A percentile compares a stretch with the other conserved stretches of the same genome.
These are phyloP conservation scores for Sylvicapra grimmia DNA, from an alignment of 2,113 vertebrate species.

Conservation along the genomic window DNA sequence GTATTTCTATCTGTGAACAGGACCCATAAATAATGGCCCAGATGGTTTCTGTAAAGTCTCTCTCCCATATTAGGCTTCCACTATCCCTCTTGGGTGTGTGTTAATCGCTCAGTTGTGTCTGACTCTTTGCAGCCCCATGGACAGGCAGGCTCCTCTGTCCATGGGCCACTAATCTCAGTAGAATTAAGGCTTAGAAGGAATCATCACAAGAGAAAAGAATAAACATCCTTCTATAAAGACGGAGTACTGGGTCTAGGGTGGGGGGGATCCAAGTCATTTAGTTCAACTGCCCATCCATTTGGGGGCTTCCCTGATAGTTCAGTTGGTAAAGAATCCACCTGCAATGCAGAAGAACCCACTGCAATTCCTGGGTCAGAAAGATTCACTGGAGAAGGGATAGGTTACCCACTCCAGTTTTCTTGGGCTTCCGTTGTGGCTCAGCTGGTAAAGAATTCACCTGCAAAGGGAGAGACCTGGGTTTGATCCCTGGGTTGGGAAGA, in stretches of 20 bases:
- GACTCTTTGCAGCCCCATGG: neutral
- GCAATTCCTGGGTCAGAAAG: accelerated
- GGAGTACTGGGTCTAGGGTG: neutral
- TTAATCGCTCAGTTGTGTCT: accelerated
- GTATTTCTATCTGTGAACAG: neutral
- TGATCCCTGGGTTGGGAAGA: neutral
- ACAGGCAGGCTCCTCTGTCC: neutral
- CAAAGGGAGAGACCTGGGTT: neutral
- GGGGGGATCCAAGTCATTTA: neutral
- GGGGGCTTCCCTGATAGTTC: neutral
- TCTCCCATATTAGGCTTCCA: neutral
- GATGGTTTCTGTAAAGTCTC: neutral
- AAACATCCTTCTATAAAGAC: neutral
- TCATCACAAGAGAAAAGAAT: neutral
- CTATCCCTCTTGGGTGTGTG: neutral
- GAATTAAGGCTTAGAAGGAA: neutral
- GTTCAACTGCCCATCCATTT: neutral
- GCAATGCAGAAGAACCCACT: neutral
- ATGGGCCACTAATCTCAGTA: neutral
- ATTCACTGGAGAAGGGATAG: neutral
- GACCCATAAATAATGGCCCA: neutral
- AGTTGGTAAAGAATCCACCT: accelerated
- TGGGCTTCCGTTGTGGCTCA: neutral
- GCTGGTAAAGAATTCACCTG: neutral
- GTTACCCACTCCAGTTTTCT: neutral